Percentiles rank a stretch among this genome's conserved stretches.
These are phyloP conservation scores for Drosophila biarmipes DNA, from an alignment of 1,140 invertebrate genomes.

Conservation along the genomic window DNA sequence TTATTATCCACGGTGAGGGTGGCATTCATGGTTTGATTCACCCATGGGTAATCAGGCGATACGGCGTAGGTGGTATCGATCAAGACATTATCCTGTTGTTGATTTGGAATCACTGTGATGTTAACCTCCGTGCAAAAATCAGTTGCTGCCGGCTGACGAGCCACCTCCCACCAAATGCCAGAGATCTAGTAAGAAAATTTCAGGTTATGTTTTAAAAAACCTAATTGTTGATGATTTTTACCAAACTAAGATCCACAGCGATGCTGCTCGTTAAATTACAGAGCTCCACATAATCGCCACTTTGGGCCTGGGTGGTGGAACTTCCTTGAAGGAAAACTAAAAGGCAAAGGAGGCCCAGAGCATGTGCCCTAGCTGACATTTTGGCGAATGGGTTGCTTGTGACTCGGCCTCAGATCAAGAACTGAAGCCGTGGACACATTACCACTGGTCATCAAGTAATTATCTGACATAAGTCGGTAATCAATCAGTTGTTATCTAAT, in stretches of 20 bases:
- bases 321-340: slow-evolving; percentile 21
- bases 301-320: slow-evolving; percentile 18
- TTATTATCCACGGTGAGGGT: slow-evolving; percentile 36
- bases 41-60: slow-evolving; percentile 56
- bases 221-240: not conserved
- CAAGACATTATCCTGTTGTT: slow-evolving; percentile 25
- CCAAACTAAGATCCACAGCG: slow-evolving; percentile 36
- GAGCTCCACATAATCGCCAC: not conserved
- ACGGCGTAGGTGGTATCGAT: slow-evolving; percentile 68
- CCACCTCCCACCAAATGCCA: slow-evolving; percentile 75
- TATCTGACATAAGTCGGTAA: slow-evolving; percentile 34
- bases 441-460: slow-evolving; percentile 8
- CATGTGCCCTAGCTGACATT: slow-evolving; percentile 28
- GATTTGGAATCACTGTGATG: slow-evolving; percentile 39
- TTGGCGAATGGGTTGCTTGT: slow-evolving; percentile 29
- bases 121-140: slow-evolving; percentile 63
- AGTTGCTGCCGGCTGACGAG: slow-evolving; percentile 43
- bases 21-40: slow-evolving; percentile 75
- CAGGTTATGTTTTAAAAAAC: not conserved
- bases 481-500: slow-evolving; percentile 66
- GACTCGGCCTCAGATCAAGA: slow-evolving; percentile 20
- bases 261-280: slow-evolving; percentile 10
- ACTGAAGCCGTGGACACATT: slow-evolving; percentile 12
- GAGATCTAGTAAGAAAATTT: slow-evolving; percentile 36
- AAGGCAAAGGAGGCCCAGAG: slow-evolving; percentile 18